Percentiles rank a stretch among this genome's conserved stretches.
These are phyloP conservation scores for Diorhabda carinulata DNA, from an alignment of 1,140 invertebrate species.

Conservation along the genomic window DNA sequence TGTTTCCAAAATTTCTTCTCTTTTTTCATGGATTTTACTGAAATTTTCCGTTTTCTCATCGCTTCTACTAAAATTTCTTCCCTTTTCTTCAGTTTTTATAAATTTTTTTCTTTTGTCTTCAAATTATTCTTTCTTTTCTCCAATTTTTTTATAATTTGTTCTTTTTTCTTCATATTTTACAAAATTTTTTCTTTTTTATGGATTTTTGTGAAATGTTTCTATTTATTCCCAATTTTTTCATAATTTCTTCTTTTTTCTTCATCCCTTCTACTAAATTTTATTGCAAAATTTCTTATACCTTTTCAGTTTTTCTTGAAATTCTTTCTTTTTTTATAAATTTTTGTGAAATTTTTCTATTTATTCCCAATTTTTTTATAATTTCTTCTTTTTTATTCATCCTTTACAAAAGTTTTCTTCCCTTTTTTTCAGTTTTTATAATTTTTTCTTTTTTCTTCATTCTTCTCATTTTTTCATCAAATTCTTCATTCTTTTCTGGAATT, in stretches of 20 bases:
- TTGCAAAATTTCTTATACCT: no score
- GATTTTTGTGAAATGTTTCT: constrained; percentile 39
- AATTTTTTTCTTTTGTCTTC: constrained; percentile 3
- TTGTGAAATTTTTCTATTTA: not conserved
- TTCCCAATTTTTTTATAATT: no score
- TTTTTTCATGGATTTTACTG: not conserved
- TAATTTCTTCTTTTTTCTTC: no score
- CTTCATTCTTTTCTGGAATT: not conserved
- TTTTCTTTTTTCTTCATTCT: no score
- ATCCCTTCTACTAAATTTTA: no score
- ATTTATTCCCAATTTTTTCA: constrained; percentile 34
- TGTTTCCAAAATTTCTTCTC: not conserved
- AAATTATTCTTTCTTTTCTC: constrained; percentile 33
- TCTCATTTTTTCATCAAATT: no score
- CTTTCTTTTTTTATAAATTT: constrained; percentile 35
- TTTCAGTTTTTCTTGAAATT: constrained; percentile 22
- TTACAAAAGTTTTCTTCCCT: no score
- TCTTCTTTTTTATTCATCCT: no score
- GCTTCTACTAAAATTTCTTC: constrained; percentile 28
- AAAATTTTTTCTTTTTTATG: constrained; percentile 36
- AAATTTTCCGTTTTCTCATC: constrained; percentile 30
- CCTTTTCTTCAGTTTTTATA: no score
- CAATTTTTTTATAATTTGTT: constrained; percentile 28
- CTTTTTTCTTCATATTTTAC: constrained; percentile 40
- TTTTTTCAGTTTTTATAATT: no score